A percentile compares a stretch with the other conserved stretches of the same genome.
phyloP scores from a whole-genome alignment of 2,797 vertebrate genomes.

The Pseudocheirus occidentalis region DNA sequence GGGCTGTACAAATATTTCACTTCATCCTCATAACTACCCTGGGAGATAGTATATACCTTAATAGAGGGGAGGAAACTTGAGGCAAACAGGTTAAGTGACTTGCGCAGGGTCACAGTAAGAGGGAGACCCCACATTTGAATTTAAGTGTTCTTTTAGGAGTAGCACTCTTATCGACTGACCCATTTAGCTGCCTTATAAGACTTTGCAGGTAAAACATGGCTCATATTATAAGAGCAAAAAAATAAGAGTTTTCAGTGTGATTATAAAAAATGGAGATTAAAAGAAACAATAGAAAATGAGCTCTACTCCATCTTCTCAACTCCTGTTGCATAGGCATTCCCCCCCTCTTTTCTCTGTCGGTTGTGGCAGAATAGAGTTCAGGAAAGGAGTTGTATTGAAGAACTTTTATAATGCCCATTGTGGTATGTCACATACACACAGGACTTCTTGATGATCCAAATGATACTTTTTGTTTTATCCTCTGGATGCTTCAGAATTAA shows the following conservation, averaged over 20 bases:
- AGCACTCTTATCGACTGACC: neutral
- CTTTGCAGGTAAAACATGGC: neutral
- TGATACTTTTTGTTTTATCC: neutral
- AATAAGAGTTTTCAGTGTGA: neutral
- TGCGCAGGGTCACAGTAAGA: neutral
- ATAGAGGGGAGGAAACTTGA: neutral
- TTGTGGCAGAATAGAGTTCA: neutral
- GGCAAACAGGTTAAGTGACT: neutral
- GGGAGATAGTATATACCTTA: neutral
- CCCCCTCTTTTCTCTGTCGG: neutral
- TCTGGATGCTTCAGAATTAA: neutral
- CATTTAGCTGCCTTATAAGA: neutral
- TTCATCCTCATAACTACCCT: neutral
- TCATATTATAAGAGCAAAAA: neutral
- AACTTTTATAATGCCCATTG: neutral
- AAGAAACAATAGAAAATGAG: neutral
- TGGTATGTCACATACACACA: slow-evolving; percentile 13
- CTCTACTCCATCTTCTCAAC: neutral
- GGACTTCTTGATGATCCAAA: slow-evolving; percentile 9
- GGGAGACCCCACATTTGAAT: neutral
- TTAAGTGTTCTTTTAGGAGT: neutral
- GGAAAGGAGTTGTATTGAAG: neutral
- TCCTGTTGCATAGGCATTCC: neutral
- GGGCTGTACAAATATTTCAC: neutral
- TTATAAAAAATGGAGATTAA: neutral